phyloP scores from a whole-genome alignment of 2,113 vertebrate species.

The Mystacornis crossleyi region DNA sequence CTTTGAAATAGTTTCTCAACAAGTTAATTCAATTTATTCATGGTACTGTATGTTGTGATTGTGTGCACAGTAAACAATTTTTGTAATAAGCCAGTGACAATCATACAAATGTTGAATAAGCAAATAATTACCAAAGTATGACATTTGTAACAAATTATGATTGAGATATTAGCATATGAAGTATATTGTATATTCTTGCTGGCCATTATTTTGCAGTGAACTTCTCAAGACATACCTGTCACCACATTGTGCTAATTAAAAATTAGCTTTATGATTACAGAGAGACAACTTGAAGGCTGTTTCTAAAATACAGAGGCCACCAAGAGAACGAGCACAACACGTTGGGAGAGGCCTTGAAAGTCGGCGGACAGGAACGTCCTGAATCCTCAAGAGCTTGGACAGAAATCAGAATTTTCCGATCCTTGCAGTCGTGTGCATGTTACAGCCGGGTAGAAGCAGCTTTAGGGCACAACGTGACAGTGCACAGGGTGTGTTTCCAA shows the following conservation, averaged over 20 bases:
- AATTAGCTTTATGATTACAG: neutral
- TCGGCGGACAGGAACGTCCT: accelerated
- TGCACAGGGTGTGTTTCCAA: neutral
- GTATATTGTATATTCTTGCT: neutral
- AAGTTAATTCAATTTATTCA: neutral
- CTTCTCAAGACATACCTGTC: neutral
- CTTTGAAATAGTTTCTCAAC: neutral
- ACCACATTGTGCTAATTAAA: neutral
- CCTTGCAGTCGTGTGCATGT: accelerated
- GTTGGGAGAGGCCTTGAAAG: neutral
- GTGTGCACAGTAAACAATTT: neutral
- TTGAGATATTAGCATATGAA: neutral
- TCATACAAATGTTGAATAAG: neutral
- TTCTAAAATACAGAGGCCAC: neutral
- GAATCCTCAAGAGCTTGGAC: neutral
- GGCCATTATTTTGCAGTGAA: neutral
- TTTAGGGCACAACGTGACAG: neutral
- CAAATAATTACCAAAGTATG: neutral
- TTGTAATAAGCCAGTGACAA: neutral
- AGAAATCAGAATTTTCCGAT: neutral
- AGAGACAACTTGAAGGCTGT: neutral
- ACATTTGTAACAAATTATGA: neutral
- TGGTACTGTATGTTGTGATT: neutral
- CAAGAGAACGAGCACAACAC: accelerated
- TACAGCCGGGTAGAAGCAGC: neutral